Evolutionary conservation across 1,140 invertebrate genomes (phyloP), one percentile per base, ranked within the genome.

Genomic region (Hylaeus anthracinus): DNA sequence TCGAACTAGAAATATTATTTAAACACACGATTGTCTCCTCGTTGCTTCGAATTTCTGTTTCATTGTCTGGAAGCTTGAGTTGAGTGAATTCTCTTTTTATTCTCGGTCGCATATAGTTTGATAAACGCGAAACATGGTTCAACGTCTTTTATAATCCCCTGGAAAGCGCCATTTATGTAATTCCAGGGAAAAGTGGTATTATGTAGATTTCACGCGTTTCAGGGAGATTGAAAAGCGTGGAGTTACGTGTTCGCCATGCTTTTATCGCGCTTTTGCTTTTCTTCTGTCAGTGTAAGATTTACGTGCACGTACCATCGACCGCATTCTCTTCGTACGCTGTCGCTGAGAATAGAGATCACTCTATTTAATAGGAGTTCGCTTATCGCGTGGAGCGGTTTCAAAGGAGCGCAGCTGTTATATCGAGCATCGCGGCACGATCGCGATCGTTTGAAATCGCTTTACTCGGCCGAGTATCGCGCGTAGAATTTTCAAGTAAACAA

Each of bases 321-420:
- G 71, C 14, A 14, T 72, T 48, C 55, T 48, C n/a, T 67, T 67
- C n/a, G 9, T 41, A 41, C 61, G 37, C 51, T 53, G 12, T 55
- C 67, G 70, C 56, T 15, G 45, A 15, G n/a, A 26, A 72, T 51
- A 72, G 43, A 72, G 55, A 72, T 61, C 58, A 58, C 45, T 72
- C 58, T 63, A 63, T 72, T 58, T 63, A 63, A 48, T 63, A 26
- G 39, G 39, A 71, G 60, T 64, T 53, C 72, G 14, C 61, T 74
- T 74, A 39, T 55, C 53, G 69, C 26, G 5, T 14, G 26, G 26
- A 51, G 43, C 71, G 41, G 8, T 73, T 73, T 73, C 71, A 73
- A 74, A 74, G 72, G 72, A 26, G 37, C 14, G 39, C 15, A 8
- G 58, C 15, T n/a, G 61, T 64, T 53, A 5, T 48, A 64, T 64